phyloP scores from a whole-genome alignment of 2,888 invertebrate species.

The Hybos culiciformis region DNA sequence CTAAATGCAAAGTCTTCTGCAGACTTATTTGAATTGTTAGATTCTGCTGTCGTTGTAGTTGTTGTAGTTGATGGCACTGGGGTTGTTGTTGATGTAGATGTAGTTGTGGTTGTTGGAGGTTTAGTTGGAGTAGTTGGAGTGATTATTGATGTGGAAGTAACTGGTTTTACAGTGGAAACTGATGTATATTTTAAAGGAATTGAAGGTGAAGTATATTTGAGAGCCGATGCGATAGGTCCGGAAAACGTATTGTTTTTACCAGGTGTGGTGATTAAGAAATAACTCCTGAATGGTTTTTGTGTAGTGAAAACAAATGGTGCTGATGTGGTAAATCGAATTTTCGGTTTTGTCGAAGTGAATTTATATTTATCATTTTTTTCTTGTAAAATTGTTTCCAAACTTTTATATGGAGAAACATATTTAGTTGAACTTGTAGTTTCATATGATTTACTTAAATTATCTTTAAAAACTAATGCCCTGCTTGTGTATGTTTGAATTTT shows the following conservation, averaged over 20 bases:
- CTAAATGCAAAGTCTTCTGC: conserved; percentile 20
- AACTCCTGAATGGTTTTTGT: conserved; percentile 24
- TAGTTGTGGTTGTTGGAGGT: conserved; percentile 20
- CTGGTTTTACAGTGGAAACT: conserved; percentile 12
- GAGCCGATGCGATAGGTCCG: neutral
- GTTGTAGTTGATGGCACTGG: conserved; percentile 17
- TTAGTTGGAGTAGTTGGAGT: conserved; percentile 15
- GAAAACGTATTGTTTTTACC: conserved; percentile 12
- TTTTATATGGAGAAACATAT: conserved; percentile 40
- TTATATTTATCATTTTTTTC: conserved; percentile 26
- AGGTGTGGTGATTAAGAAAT: conserved; percentile 23
- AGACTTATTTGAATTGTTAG: conserved; percentile 12
- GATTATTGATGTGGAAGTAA: conserved; percentile 17
- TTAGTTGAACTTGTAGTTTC: conserved; percentile 31
- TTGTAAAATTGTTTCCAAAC: conserved; percentile 38
- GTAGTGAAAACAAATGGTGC: conserved; percentile 19
- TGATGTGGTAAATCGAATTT: conserved; percentile 21
- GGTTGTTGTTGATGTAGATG: conserved; percentile 7
- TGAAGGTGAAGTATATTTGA: neutral
- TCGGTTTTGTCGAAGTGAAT: conserved; percentile 21
- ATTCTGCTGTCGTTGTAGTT: conserved; percentile 9
- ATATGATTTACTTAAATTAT: conserved; percentile 27
- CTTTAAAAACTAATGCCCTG: conserved; percentile 30
- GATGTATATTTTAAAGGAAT: neutral
- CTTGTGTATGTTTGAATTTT: conserved; percentile 28